Percentiles rank a stretch among this genome's conserved stretches.
These are phyloP conservation scores for Rhopilema esculentum DNA, from an alignment of 30 jellyfish, hydroid and myxozoan species.

Conservation along the genomic window DNA sequence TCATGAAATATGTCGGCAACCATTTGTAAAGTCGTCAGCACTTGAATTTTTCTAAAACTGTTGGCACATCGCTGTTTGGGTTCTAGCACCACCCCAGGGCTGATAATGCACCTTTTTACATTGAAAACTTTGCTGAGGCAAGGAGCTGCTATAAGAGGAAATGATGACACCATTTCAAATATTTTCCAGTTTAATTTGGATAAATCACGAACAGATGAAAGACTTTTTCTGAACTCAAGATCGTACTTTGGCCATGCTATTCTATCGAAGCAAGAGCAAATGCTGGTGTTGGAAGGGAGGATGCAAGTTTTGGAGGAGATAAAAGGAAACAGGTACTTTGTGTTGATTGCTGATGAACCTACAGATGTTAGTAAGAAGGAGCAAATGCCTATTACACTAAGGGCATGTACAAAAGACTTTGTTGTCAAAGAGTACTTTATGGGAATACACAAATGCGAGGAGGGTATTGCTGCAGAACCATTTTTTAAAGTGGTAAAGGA, in stretches of 20 bases:
- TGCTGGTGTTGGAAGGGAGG: constrained; percentile 39
- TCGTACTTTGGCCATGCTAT: constrained; percentile 54
- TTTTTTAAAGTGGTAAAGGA: constrained; percentile 18
- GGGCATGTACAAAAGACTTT: constrained; percentile 11
- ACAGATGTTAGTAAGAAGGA: constrained; percentile 35
- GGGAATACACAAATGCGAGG: constrained; percentile 21
- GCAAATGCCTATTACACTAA: constrained; percentile 8
- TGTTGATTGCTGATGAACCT: constrained; percentile 31
- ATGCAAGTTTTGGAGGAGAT: constrained; percentile 39
- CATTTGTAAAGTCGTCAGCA: no score
- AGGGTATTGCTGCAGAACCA: constrained; percentile 52
- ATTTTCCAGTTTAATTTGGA: constrained; percentile 52
- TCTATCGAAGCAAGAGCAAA: constrained; percentile 43
- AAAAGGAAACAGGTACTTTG: constrained; percentile 31
- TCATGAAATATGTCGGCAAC: no score
- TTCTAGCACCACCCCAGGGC: no score
- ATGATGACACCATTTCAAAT: constrained; percentile 23
- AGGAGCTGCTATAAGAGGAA: constrained; percentile 29
- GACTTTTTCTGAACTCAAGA: constrained; percentile 17
- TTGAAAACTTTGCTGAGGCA: constrained; percentile 28
- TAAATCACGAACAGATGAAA: constrained; percentile 44
- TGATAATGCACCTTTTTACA: constrained; percentile 38
- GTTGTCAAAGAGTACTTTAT: constrained; percentile 1
- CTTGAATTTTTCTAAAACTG: no score
- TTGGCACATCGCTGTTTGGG: no score